Evolutionary conservation across 2,113 vertebrate genomes (phyloP).

Genomic region (Mormoops blainvillei): DNA sequence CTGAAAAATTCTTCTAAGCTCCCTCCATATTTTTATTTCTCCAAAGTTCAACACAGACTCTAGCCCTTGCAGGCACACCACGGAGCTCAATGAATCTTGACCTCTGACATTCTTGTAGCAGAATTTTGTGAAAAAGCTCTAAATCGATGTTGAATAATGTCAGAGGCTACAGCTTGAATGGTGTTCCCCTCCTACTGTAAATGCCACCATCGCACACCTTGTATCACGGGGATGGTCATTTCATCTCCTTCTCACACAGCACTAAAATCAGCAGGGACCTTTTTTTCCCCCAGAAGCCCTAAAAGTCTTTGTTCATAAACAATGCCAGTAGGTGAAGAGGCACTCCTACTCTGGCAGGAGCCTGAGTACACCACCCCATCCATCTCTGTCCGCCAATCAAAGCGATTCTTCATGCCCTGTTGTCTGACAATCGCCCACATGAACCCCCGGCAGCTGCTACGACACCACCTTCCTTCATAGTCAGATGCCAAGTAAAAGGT

Average conservation of each 20-base stretch:
- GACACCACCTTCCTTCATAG: background rate
- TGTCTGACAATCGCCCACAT: background rate
- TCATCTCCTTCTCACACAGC: background rate
- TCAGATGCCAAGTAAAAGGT: background rate
- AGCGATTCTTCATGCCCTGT: background rate
- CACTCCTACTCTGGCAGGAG: background rate
- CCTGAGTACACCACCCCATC: background rate
- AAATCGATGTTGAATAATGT: conserved; percentile 1
- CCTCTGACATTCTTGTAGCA: background rate
- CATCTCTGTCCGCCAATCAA: background rate
- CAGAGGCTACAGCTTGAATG: background rate
- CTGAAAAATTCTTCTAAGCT: background rate
- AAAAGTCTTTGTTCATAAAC: background rate
- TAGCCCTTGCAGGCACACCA: background rate
- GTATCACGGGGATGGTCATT: background rate
- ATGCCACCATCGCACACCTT: background rate
- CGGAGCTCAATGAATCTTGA: background rate
- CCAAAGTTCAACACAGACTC: background rate
- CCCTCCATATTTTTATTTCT: background rate
- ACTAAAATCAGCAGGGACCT: background rate
- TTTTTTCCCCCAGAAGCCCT: background rate
- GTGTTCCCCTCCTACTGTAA: background rate
- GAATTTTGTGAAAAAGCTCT: background rate
- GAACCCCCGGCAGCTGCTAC: background rate
- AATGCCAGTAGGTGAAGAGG: background rate